phyloP scores from a whole-genome alignment of 2,113 vertebrate species.

The Bubo scandiacus region DNA sequence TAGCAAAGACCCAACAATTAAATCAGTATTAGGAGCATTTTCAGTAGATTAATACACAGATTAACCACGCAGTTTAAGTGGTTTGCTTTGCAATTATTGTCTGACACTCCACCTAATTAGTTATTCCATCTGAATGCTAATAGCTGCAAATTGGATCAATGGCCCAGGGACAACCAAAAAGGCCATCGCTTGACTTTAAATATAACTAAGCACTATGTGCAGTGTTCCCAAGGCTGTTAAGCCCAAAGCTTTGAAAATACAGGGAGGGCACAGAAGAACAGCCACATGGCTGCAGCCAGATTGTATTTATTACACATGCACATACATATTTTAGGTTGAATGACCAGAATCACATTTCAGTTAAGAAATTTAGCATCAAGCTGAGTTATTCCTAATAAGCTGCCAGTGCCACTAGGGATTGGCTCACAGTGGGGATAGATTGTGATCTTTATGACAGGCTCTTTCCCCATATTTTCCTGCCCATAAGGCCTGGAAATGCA shows the following conservation, averaged over 20 bases:
- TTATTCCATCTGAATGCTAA: conserved; percentile 64
- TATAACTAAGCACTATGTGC: neutral
- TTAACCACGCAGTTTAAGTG: neutral
- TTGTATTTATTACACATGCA: neutral
- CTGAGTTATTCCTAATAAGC: neutral
- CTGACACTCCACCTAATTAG: conserved; percentile 20
- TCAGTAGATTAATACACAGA: conserved; percentile 5
- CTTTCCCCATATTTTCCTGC: neutral
- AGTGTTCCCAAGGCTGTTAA: neutral
- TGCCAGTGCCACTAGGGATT: neutral
- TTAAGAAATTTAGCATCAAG: neutral
- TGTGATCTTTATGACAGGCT: neutral
- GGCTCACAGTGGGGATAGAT: neutral
- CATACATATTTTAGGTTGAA: neutral
- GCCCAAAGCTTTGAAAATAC: neutral
- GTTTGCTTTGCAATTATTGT: conserved; percentile 19
- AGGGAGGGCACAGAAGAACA: neutral
- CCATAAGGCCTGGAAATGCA: neutral
- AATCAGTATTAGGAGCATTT: conserved; percentile 43
- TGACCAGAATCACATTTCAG: neutral
- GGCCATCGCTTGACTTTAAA: neutral
- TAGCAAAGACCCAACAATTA: conserved; percentile 61
- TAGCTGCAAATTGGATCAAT: conserved; percentile 59
- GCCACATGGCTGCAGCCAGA: neutral
- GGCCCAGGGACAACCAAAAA: conserved; percentile 33